Conservation (phyloP, 2,797 vertebrate genomes). For the Chiloscyllium punctatum region DNA sequence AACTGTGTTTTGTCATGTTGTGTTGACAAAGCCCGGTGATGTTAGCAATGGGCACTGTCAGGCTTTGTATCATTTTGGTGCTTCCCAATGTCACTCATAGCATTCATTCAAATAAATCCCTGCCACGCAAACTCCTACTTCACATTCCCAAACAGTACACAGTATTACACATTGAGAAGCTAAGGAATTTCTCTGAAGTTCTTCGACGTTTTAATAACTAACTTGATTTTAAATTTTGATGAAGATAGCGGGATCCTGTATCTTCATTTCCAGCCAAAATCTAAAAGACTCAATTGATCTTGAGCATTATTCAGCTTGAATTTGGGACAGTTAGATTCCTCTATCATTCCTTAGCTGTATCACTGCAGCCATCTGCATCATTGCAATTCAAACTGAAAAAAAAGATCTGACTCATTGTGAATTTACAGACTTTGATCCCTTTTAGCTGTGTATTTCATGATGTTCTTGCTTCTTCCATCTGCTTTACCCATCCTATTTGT, state of each 20-base stretch:
- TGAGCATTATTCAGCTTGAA: neutral
- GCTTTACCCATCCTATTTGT: too few species aligned
- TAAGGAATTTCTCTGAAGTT: neutral
- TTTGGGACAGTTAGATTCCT: neutral
- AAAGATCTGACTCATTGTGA: neutral
- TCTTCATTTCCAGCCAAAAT: neutral
- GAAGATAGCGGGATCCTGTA: neutral
- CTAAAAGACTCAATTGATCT: neutral
- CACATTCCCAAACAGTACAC: neutral
- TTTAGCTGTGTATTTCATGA: too few species aligned
- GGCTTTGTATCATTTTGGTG: neutral
- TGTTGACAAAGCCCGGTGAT: neutral
- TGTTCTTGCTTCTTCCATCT: too few species aligned
- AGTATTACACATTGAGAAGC: too few species aligned
- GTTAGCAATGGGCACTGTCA: neutral
- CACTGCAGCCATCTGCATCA: neutral
- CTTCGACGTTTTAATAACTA: neutral
- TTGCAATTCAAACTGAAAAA: neutral
- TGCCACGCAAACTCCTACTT: neutral
- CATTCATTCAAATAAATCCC: neutral
- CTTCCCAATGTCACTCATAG: too few species aligned
- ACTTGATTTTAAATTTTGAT: neutral
- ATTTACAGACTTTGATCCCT: too few species aligned
- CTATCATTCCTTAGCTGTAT: neutral
- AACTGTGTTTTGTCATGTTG: neutral